Conservation (phyloP, 2,113 vertebrate genomes). For the Crypturellus undulatus region DNA sequence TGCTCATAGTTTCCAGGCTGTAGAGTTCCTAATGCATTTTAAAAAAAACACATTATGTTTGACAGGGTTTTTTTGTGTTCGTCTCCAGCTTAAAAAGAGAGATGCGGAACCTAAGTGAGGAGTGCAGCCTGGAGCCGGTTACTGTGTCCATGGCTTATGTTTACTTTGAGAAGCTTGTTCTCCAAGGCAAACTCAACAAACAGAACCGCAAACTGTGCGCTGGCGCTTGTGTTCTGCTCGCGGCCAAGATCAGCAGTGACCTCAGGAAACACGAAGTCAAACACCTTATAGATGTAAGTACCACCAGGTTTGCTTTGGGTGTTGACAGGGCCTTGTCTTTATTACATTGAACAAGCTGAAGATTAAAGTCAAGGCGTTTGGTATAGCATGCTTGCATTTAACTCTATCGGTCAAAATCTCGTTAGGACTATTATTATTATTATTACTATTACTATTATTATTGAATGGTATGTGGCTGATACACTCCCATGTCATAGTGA, state of each 20-base stretch:
- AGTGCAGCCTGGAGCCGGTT: slow-evolving; percentile 90
- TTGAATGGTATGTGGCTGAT: neutral
- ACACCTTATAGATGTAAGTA: slow-evolving; percentile 95
- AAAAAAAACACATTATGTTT: neutral
- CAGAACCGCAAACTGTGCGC: slow-evolving; percentile 98
- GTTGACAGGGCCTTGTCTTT: neutral
- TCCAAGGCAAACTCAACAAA: slow-evolving; percentile 95
- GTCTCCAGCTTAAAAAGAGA: slow-evolving; percentile 90
- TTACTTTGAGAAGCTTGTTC: slow-evolving; percentile 97
- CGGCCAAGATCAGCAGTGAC: slow-evolving; percentile 98
- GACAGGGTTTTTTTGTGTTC: neutral
- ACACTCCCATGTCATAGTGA: neutral
- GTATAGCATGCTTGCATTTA: neutral
- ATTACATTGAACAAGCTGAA: neutral
- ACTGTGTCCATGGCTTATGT: slow-evolving; percentile 96
- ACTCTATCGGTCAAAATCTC: neutral
- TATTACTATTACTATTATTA: neutral
- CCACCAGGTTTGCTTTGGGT: neutral
- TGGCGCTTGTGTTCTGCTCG: slow-evolving; percentile 92
- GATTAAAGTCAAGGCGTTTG: neutral
- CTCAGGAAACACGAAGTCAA: slow-evolving; percentile 95
- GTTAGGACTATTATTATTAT: neutral
- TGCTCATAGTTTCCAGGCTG: neutral
- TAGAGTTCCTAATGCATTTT: neutral
- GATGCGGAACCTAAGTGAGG: slow-evolving; percentile 89